A percentile compares a stretch with the other conserved stretches of the same genome.
Conservation (phyloP, 2,113 vertebrate species). For the Colossoma macropomum region DNA sequence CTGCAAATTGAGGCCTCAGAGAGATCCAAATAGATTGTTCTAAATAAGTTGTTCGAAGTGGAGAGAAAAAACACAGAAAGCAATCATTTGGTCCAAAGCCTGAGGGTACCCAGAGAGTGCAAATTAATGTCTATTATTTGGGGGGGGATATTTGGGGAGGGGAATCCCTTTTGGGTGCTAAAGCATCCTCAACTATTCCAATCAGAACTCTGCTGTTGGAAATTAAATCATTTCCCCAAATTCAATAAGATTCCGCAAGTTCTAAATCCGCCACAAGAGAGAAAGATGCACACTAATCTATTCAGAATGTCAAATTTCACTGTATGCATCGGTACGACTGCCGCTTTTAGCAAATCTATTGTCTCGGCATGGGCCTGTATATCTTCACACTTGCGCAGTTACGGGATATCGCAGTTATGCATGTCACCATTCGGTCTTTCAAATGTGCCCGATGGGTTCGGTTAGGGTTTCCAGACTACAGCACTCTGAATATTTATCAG, state of each 20-base stretch:
- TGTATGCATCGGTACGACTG: not conserved
- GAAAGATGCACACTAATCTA: conserved; percentile 4
- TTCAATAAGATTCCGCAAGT: conserved; percentile 23
- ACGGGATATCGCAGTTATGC: conserved; percentile 8
- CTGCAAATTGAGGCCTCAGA: conserved; percentile 44
- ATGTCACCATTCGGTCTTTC: conserved; percentile 34
- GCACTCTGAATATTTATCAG: conserved; percentile 54
- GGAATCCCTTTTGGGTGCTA: conserved; percentile 41
- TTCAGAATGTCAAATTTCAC: conserved; percentile 6
- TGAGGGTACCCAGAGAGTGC: conserved; percentile 19
- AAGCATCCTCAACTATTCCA: conserved; percentile 38
- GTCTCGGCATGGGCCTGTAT: not conserved
- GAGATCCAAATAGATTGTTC: conserved; percentile 52
- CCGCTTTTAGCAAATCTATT: not conserved
- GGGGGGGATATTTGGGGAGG: not conserved
- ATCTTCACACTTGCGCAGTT: not conserved
- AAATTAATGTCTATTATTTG: conserved; percentile 52
- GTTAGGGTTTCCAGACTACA: conserved; percentile 15
- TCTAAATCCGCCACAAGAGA: conserved; percentile 14
- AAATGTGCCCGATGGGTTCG: conserved; percentile 36
- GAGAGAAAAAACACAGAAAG: conserved; percentile 20
- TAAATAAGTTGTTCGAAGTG: conserved; percentile 36
- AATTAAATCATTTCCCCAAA: conserved; percentile 38
- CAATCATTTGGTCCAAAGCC: conserved; percentile 40
- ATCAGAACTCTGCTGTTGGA: conserved; percentile 51